Evolutionary conservation across 2,113 vertebrate genomes (phyloP).

Genomic region (Lampris incognitus): DNA sequence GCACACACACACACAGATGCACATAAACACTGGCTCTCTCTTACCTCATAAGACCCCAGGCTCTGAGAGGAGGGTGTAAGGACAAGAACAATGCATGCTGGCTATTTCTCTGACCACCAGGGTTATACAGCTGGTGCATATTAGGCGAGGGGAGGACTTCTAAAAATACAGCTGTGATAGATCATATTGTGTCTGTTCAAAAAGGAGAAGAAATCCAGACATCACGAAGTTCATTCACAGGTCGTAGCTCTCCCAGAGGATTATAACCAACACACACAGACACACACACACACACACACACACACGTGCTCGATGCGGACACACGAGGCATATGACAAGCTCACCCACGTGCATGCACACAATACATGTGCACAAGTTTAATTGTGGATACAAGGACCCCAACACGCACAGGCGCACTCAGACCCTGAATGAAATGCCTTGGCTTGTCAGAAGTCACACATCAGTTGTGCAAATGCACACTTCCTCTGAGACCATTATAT

Average conservation of each 20-base stretch:
- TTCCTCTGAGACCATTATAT: constrained; percentile 71
- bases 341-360: not conserved
- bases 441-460: not conserved
- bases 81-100: constrained; percentile 44
- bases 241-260: constrained; percentile 86
- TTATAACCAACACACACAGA: constrained; percentile 56
- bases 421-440: not conserved
- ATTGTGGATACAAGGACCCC: too few species aligned
- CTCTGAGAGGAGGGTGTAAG: constrained; percentile 27
- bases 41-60: constrained; percentile 49
- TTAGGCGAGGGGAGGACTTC: constrained; percentile 79
- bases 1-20: not conserved
- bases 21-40: constrained; percentile 2
- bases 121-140: constrained; percentile 66
- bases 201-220: constrained; percentile 87
- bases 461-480: constrained; percentile 1
- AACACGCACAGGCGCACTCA: not conserved
- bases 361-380: not conserved
- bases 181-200: constrained; percentile 82
- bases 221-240: constrained; percentile 82
- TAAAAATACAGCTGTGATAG: constrained; percentile 86
- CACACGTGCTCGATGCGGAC: not conserved
- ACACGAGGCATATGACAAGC: not conserved
- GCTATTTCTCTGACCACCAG: constrained; percentile 24
- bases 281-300: constrained; percentile 1